These are phyloP conservation scores for Sitophilus oryzae DNA, from an alignment of 1,140 invertebrate genomes.

Conservation along the genomic window DNA sequence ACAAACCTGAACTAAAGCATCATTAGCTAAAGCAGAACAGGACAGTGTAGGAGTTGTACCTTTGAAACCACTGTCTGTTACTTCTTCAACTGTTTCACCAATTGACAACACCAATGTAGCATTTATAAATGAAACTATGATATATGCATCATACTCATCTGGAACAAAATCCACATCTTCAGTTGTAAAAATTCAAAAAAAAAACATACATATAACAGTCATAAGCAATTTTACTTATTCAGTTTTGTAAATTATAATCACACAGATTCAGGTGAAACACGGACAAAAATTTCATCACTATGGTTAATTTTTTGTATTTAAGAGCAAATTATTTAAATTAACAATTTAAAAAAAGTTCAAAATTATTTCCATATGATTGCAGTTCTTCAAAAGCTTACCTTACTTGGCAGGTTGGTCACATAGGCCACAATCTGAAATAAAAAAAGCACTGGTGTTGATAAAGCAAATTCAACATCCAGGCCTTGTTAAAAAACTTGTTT, in stretches of 20 bases:
- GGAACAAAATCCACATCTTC: slow-evolving; percentile 42
- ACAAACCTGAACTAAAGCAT: slow-evolving; percentile 90
- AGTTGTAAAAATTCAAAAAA: too few species aligned
- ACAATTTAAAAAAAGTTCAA: too few species aligned
- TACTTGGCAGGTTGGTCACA: background rate
- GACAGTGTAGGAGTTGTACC: slow-evolving; percentile 96
- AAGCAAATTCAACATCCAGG: slow-evolving; percentile 36
- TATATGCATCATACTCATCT: slow-evolving; percentile 99
- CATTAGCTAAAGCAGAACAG: slow-evolving; percentile 94
- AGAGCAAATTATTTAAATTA: background rate
- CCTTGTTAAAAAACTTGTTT: slow-evolving; percentile 31
- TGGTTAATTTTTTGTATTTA: background rate
- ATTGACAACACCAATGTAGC: slow-evolving; percentile 98
- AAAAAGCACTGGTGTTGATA: slow-evolving; percentile 41
- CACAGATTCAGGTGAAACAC: slow-evolving; percentile 40
- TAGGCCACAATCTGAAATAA: slow-evolving; percentile 33
- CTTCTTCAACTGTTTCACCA: slow-evolving; percentile 99
- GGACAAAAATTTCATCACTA: slow-evolving; percentile 36
- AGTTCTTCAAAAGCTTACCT: slow-evolving; percentile 20
- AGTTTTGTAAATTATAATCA: slow-evolving; percentile 36
- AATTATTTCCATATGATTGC: too few species aligned
- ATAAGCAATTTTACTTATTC: too few species aligned
- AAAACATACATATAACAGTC: too few species aligned
- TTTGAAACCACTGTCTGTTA: slow-evolving; percentile 97
- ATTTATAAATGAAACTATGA: slow-evolving; percentile 99